Evolutionary conservation across 2,888 invertebrate genomes (phyloP).

Genomic region (Merodon equestris): DNA sequence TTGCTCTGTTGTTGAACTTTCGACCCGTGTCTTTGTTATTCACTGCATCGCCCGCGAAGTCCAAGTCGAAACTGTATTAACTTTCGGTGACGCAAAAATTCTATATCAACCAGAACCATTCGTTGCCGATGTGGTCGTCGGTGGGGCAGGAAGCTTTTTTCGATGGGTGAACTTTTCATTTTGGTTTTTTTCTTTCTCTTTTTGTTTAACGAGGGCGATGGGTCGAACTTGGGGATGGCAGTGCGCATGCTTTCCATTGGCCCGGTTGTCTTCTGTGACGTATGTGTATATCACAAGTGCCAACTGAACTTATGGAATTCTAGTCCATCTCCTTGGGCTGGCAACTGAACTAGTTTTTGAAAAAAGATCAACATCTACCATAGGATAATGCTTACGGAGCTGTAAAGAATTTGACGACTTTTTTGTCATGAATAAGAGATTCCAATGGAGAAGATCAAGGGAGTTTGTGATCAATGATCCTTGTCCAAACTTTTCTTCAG

Average conservation of each 20-base stretch:
- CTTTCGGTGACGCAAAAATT: constrained; percentile 65
- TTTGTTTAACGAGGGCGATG: constrained; percentile 1
- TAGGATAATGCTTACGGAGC: too few relatives aligned
- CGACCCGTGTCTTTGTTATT: constrained; percentile 41
- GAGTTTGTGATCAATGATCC: too few relatives aligned
- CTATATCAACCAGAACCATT: constrained; percentile 41
- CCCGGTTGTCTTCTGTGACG: too few relatives aligned
- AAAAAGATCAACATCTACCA: too few relatives aligned
- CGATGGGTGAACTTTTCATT: background rate
- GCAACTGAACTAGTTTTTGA: too few relatives aligned
- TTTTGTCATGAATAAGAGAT: too few relatives aligned
- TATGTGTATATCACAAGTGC: constrained; percentile 18
- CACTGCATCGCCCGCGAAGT: constrained; percentile 63
- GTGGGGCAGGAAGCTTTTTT: constrained; percentile 39
- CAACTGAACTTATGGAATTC: constrained; percentile 15
- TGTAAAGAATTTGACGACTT: too few relatives aligned
- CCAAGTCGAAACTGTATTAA: constrained; percentile 66
- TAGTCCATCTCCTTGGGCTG: too few relatives aligned
- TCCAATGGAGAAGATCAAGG: too few relatives aligned
- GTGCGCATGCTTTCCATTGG: constrained; percentile 29
- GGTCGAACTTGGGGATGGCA: constrained; percentile 13
- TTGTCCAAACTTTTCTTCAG: too few relatives aligned
- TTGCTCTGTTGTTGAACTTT: constrained; percentile 55
- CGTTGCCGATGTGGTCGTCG: background rate
- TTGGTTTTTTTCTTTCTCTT: constrained; percentile 16